Evolutionary conservation across 1,140 invertebrate species (phyloP), one percentile per base, ranked within the genome.

Genomic region (Zaprionus ghesquierei): DNA sequence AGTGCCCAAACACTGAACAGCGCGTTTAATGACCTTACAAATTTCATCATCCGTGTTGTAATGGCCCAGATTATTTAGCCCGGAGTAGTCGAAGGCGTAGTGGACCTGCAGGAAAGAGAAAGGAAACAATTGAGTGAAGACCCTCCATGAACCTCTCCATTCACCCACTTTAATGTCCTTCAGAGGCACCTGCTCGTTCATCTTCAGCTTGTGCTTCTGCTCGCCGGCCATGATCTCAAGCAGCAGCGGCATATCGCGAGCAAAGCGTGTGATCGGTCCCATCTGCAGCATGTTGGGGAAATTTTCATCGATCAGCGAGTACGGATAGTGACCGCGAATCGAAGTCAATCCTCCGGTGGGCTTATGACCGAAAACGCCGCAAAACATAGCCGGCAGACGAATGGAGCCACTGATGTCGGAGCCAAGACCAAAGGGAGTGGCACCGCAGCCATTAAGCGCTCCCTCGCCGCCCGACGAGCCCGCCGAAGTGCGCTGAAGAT

Each of bases 351-450:
- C 95, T 93, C 89, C 93, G 0, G 96, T 95, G 15, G 97, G 95
- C 90, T 97, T 98, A 90, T 98, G 96, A 38, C 97, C 97, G 90
- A 96, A 98, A 8, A 98, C 93, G 18, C 98, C 97, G 92, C 95
- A 97, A 84, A 97, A 98, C 65, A 96, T 94, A 3, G 96, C 94
- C 0, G 98, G 98, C 81, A 99, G 92, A n/a, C 98, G 94, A 54
- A 98, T 96, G 20, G 97, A 98, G 12, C 98, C 95, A n/a, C 95
- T 96, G 49, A 98, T 94, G 90, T 99, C 98, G 0, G 97, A 97
- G 8, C 95, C 96, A 31, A 99, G 92, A 27, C 97, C 97, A 51
- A 98, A 93, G 0, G 96, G 90, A 0, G 96, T 95, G 13, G 95
- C 96, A 13, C 94, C 97, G 46, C 95, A 91, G 15, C 94, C 95